Percentiles rank a stretch among this genome's conserved stretches.
Conservation (phyloP, 2,797 vertebrate genomes). For the Peromyscus nudipes region DNA sequence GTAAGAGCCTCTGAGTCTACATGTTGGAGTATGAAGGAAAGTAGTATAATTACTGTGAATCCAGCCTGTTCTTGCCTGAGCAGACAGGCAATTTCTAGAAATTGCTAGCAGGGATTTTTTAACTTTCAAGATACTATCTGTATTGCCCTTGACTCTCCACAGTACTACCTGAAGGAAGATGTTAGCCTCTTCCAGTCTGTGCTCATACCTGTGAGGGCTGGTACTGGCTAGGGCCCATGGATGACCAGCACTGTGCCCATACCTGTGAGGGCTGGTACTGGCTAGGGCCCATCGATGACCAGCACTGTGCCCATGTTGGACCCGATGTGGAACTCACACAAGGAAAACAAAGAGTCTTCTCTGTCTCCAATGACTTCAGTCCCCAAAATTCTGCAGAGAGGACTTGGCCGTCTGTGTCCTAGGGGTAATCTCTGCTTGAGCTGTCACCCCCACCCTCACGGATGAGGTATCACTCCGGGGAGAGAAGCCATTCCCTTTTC, state of each 20-base stretch:
- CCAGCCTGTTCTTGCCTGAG: neutral
- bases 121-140: neutral
- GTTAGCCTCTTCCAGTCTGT: neutral
- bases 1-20: neutral
- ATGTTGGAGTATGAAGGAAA: neutral
- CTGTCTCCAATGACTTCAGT: neutral
- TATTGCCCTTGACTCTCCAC: neutral
- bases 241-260: no score
- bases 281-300: neutral
- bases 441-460: no score
- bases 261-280: neutral
- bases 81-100: neutral
- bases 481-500: neutral
- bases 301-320: neutral
- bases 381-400: neutral
- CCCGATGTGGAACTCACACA: neutral
- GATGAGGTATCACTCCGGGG: neutral
- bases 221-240: neutral
- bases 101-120: neutral
- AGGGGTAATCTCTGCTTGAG: neutral
- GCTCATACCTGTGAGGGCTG: no score
- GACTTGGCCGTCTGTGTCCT: neutral
- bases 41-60: neutral
- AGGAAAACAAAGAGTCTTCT: neutral
- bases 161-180: neutral